Evolutionary conservation across 2,113 vertebrate species (phyloP), one percentile per base, ranked within the genome.

Genomic region (Myotis lucifugus): DNA sequence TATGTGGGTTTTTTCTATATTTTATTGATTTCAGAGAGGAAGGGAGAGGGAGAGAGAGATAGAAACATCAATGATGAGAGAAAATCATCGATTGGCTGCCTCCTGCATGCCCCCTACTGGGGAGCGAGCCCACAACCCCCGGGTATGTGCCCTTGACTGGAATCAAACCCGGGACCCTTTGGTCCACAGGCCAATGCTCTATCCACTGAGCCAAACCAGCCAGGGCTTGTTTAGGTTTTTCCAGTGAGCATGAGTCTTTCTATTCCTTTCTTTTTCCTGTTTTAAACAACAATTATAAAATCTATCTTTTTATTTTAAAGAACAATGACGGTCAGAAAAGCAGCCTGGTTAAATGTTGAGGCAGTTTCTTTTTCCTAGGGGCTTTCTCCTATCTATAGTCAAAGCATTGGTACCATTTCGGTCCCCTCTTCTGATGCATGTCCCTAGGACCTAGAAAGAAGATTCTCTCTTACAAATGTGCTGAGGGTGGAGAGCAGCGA

Each of bases 371-470:
- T 86, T 94, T 42, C 52, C 29, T 48, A 61, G 14, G 19, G 56
- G 32, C 27, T 17, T 34, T 67, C 67, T 74, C 13, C 25, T 86
- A 15, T 77, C 66, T 93, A 86, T 84, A 93, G 92, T 66, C 90
- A 90, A 64, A 73, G 21, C 34, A 59, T 6, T 21, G 14, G 25
- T 4, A n/a, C 1, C 64, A 69, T 13, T 15, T 42, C 52, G 61
- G n/a, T 37, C 1, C 0, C 84, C 11, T 92, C 87, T 91, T 82
- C 17, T 40, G 59, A 59, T 0, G 0, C 90, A 37, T 72, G 64
- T 59, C 90, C 82, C 50, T 23, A 92, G 77, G 37, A 46, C 88
- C 88, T 54, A 18, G 32, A 86, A 93, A 84, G 96, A 79, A 92
- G 54, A 85, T 34, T 74, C 34, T 90, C 77, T 84, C 64, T 88